Evolutionary conservation across 2,797 vertebrate species (phyloP), one percentile per base, ranked within the genome.

Genomic region (Erpetoichthys calabaricus): DNA sequence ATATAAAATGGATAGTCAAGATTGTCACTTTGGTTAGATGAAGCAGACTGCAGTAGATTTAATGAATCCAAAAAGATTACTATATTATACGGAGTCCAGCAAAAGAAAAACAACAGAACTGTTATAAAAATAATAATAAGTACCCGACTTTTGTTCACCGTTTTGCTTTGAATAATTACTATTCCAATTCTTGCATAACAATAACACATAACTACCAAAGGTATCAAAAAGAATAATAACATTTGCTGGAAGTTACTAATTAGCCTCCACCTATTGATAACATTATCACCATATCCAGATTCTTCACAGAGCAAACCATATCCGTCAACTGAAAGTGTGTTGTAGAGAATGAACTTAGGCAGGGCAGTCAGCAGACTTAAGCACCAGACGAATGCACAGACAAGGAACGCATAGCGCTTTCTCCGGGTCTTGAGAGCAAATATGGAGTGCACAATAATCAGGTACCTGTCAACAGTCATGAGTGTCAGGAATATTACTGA

Each of bases 1-100:
- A 66, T 7, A 5, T 50, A 45, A 43, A 53, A 61, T 7, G 47
- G 41, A n/a, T 56, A 8, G 52, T 66, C 59, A 1, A 61, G 45
- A 2, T 41, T 45, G 3, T 3, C 8, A 41, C 58, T 59, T 6
- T 57, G 2, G 3, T 3, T 0, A 1, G 5, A 1, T 2, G 10
- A n/a, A n/a, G n/a, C n/a, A n/a, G n/a, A 45, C 1, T 54, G 5
- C 10, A 47, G 49, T 4, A 56, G 6, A 8, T 53, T 5, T 47
- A 8, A 7, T 1, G 54, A 52, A 55, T 57, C 59, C n/a, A 56
- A 4, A n/a, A 63, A 56, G 7, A 62, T 54, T 5, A 61, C 49
- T 9, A 53, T 6, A 56, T 64, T 66, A 42, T 61, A 66, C 0
- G 65, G 65, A 5, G 62, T 62, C 65, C 65, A 66, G 62, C 65